These are phyloP conservation scores for Falco cherrug DNA, from an alignment of 2,797 vertebrate species.

Conservation along the genomic window DNA sequence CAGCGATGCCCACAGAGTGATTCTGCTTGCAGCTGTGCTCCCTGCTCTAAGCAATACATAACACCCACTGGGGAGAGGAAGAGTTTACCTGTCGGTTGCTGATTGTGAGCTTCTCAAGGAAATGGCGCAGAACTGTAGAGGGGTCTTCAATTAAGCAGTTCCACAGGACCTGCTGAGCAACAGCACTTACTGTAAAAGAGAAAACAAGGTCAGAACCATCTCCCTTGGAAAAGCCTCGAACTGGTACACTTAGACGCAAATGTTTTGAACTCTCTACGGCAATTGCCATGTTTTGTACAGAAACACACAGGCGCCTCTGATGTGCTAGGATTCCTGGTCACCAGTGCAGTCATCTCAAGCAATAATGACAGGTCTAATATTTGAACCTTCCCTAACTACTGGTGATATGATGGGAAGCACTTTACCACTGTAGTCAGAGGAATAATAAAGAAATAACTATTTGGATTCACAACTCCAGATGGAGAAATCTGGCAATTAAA, in stretches of 20 bases:
- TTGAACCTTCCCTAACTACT: neutral
- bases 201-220: neutral
- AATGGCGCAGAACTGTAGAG: slow-evolving; percentile 95
- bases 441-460: neutral
- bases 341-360: neutral
- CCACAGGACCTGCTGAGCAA: slow-evolving; percentile 98
- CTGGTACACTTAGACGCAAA: neutral
- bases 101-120: slow-evolving; percentile 96
- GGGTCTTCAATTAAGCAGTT: slow-evolving; percentile 99
- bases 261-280: neutral
- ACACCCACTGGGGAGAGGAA: neutral
- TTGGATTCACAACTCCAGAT: neutral
- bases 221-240: neutral
- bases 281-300: neutral
- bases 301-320: neutral
- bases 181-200: slow-evolving; percentile 88
- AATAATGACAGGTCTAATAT: neutral
- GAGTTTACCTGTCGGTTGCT: slow-evolving; percentile 92
- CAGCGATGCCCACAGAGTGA: neutral
- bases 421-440: neutral
- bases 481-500: neutral
- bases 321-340: neutral
- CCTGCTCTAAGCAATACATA: neutral
- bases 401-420: neutral
- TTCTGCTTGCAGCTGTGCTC: neutral